phyloP scores from a whole-genome alignment of 2,888 invertebrate species.

The Dryadula phaetusa region DNA sequence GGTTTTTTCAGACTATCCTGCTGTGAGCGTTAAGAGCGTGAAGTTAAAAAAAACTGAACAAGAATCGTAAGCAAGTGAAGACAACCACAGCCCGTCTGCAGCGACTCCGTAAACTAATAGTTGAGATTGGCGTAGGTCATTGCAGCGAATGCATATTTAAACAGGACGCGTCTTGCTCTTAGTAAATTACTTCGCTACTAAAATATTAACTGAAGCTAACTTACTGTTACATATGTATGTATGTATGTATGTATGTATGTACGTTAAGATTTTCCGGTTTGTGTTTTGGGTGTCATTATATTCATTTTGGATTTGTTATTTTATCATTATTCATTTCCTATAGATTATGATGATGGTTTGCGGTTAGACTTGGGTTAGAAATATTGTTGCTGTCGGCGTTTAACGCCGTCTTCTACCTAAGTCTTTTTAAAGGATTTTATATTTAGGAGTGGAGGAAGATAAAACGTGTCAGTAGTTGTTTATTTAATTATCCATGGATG shows the following conservation, averaged over 20 bases:
- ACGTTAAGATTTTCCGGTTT: not conserved
- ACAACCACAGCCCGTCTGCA: not conserved
- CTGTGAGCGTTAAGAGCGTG: too few species aligned
- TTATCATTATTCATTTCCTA: too few species aligned
- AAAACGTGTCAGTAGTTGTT: too few species aligned
- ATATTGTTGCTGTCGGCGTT: too few species aligned
- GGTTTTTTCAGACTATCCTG: too few species aligned
- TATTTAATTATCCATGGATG: too few species aligned
- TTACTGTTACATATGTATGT: slow-evolving; percentile 13
- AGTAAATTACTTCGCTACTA: slow-evolving; percentile 42
- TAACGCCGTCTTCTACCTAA: too few species aligned
- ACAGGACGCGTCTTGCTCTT: slow-evolving; percentile 39
- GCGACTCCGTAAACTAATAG: slow-evolving; percentile 23
- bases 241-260: not conserved
- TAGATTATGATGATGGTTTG: not conserved
- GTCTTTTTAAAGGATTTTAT: too few species aligned
- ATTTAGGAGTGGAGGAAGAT: too few species aligned
- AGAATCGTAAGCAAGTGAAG: not conserved
- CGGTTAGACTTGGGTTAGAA: too few species aligned
- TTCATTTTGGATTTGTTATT: too few species aligned
- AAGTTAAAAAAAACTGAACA: too few species aligned
- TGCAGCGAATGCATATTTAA: slow-evolving; percentile 44
- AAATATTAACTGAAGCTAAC: slow-evolving; percentile 36
- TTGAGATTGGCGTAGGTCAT: slow-evolving; percentile 35
- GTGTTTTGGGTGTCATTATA: not conserved